Evolutionary conservation across 2,888 invertebrate species (phyloP), one percentile per base, ranked within the genome.

Genomic region (Drosophila leonis): DNA sequence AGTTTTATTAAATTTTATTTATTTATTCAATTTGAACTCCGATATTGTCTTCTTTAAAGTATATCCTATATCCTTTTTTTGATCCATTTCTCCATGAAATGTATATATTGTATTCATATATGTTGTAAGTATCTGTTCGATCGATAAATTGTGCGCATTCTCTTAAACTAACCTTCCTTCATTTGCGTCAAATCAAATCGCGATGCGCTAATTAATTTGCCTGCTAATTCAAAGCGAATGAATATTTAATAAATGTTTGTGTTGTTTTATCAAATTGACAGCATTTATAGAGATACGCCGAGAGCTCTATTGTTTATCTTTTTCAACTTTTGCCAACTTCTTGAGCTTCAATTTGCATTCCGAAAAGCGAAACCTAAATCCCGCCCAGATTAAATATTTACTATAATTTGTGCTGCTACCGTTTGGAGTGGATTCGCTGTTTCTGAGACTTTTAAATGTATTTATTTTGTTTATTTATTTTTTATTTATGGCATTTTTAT

Each of bases 191-290:
- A 18, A 20, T 44, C n/a, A 24, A 18, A 48, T 48, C 33, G 49
- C 49, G 54, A 44, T 18, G 48, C 44, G 75, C 56, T 78, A 78
- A 78, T 75, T 67, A 75, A 67, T 75, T 75, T 33, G 59, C 24
- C 46, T 48, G 64, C 37, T 70, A 77, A 74, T 78, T 74, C 9
- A 57, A 61, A 44, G 12, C 18, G 52, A 71, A 66, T 78, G 51
- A 71, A 55, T 79, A 65, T 79, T 46, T 24, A 59, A 70, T 59
- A 67, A 68, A 42, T 60, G 18, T 15, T 42, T 56, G 56, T n/a
- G 41, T 51, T 55, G 64, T 35, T 62, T 74, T 64, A 67, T 65
- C 67, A 27, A 66, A 79, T 78, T 75, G 65, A 64, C 79, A 62
- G 61, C 33, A 54, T 75, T 78, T 72, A 56, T 65, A 31, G n/a